Percentiles rank a stretch among this genome's conserved stretches.
Evolutionary conservation across 2,888 invertebrate species (phyloP).

Genomic region (Dendrolimus houi): DNA sequence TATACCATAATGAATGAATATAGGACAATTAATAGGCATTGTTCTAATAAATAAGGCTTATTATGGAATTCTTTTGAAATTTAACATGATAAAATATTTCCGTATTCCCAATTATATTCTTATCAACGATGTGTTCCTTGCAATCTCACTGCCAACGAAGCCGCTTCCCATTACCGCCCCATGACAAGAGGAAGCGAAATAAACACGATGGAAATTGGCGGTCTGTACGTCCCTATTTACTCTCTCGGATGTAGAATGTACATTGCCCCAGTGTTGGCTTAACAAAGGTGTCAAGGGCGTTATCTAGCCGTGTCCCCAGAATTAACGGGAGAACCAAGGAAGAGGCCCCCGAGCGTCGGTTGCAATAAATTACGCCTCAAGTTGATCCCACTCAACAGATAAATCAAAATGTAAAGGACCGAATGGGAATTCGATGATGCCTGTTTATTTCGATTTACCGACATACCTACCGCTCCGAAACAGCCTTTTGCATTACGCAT

Average conservation of each 20-base stretch:
- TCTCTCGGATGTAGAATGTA: not conserved
- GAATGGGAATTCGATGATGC: slow-evolving; percentile 57
- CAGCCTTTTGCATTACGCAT: not conserved
- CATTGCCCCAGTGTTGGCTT: slow-evolving; percentile 20
- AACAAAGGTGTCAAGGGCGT: slow-evolving; percentile 44
- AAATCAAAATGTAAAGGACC: slow-evolving; percentile 58
- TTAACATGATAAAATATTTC: not conserved
- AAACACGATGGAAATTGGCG: not conserved
- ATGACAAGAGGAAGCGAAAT: not conserved
- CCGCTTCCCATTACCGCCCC: not conserved
- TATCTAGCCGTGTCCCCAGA: slow-evolving; percentile 47
- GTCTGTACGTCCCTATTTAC: slow-evolving; percentile 2
- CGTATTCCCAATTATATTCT: not conserved
- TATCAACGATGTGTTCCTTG: not conserved
- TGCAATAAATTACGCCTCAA: slow-evolving; percentile 56
- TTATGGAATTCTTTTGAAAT: too few species aligned
- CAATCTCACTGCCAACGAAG: not conserved
- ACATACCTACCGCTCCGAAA: slow-evolving; percentile 26
- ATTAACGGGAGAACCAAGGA: slow-evolving; percentile 37
- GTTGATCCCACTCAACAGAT: slow-evolving; percentile 57
- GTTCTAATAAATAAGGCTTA: too few species aligned
- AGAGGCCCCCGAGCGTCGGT: slow-evolving; percentile 33
- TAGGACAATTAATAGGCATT: too few species aligned
- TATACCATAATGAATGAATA: too few species aligned
- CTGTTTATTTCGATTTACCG: slow-evolving; percentile 38